Base-by-base conservation (phyloP, 2,888 invertebrate species). In the Dascillus cervinus region DNA sequence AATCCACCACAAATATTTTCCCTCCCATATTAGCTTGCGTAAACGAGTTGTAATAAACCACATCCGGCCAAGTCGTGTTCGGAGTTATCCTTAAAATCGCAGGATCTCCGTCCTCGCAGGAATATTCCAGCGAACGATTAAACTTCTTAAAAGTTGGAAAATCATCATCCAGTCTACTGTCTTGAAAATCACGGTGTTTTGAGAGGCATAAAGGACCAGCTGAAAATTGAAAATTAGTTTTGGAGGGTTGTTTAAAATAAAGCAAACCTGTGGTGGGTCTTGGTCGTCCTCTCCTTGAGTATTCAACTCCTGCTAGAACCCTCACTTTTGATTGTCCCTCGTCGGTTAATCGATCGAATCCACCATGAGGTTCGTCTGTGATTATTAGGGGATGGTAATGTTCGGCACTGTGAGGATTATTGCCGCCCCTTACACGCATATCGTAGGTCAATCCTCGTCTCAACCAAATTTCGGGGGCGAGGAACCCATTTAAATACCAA, bases 21-120 rank as follows among this genome's bases (percentile, higher is more conserved):
- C 90, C 92, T 39, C 95, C 95, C 90, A 95, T 94, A 65, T 92
- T 89, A 13, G 85, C 77, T 53, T 90, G 90, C 3, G 89, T 87
- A 65, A 88, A 94, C 37, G 91, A 91, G 69, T 95, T 85, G 62
- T 90, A 90, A 65, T 92, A 95, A 11, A 95, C 88, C 13, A 77
- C 68, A 63, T 94, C 91, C 0, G 95, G 94, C 84, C 91, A 91
- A 2, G 87, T 77, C 24, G 82, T 74, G 62, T 92, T 90, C 13
- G 95, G 94, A 12, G 88, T 81, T 26, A 94, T 78, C 56, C 75
- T 74, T 30, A 92, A 68, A 29, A 76, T 64, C 0, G 84, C 86
- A 3, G 85, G 75, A 13, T 80, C 74, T n/a, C 79, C 82, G 5
- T 24, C 19, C 43, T 79, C 79, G 64, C 94, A 94, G 9, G 66